A percentile compares a stretch with the other conserved stretches of the same genome.
Conservation (phyloP, 2,888 invertebrate genomes). For the Drosophila conformis region DNA sequence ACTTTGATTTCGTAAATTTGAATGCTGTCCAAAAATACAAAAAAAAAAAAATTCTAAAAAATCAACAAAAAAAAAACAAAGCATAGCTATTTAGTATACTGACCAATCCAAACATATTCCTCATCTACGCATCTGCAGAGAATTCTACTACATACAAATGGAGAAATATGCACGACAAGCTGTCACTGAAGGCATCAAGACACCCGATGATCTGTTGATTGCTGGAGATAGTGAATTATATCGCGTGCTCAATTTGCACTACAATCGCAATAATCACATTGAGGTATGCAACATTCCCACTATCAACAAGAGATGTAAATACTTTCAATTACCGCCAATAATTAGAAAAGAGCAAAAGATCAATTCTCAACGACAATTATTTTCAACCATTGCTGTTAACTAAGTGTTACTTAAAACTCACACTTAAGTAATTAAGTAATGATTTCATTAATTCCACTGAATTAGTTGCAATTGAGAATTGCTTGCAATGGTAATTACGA, state of each 20-base stretch:
- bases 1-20: slow-evolving; percentile 73
- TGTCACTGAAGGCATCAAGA: slow-evolving; percentile 97
- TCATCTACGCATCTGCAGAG: slow-evolving; percentile 89
- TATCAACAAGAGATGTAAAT: slow-evolving; percentile 47
- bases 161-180: slow-evolving; percentile 99
- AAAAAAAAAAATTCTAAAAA: slow-evolving; percentile 10
- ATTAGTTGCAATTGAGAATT: slow-evolving; percentile 15
- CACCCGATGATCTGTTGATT: slow-evolving; percentile 96
- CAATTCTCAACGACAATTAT: slow-evolving; percentile 15
- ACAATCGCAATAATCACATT: slow-evolving; percentile 94
- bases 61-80: slow-evolving; percentile 30
- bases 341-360: neutral
- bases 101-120: slow-evolving; percentile 76
- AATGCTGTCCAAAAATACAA: slow-evolving; percentile 60
- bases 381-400: neutral
- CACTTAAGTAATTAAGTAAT: slow-evolving; percentile 1
- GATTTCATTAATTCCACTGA: neutral
- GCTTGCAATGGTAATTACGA: slow-evolving; percentile 11
- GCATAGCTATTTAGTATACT: slow-evolving; percentile 64
- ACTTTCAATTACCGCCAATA: slow-evolving; percentile 20
- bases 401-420: neutral
- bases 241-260: slow-evolving; percentile 98
- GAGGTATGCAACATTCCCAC: slow-evolving; percentile 81
- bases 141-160: slow-evolving; percentile 99
- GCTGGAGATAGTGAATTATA: slow-evolving; percentile 98